These are phyloP conservation scores for Dicyrtomina minuta DNA, from an alignment of 2,888 invertebrate genomes.

Conservation along the genomic window DNA sequence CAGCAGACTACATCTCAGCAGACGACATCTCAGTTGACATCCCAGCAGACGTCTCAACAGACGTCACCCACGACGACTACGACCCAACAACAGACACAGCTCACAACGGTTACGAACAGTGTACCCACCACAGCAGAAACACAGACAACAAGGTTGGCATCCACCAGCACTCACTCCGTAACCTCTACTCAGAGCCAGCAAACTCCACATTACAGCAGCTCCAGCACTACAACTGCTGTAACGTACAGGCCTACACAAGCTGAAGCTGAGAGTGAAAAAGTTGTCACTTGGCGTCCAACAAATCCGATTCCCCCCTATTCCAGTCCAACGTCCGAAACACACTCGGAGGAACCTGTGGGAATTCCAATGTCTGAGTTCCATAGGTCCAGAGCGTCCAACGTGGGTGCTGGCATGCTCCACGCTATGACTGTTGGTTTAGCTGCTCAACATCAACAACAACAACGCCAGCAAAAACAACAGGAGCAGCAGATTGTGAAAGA, in stretches of 20 bases:
- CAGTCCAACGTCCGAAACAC: slow-evolving; percentile 8
- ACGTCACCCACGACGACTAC: slow-evolving; percentile 26
- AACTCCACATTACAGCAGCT: too few relatives aligned
- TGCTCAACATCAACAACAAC: slow-evolving; percentile 13
- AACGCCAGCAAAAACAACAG: not conserved
- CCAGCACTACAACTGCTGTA: slow-evolving; percentile 9
- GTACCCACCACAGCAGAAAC: too few relatives aligned
- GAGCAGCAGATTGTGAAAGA: not conserved
- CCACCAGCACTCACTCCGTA: slow-evolving; percentile 25
- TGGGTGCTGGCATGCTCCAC: slow-evolving; percentile 49
- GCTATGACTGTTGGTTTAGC: slow-evolving; percentile 48
- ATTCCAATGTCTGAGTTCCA: slow-evolving; percentile 1
- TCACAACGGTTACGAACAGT: slow-evolving; percentile 16
- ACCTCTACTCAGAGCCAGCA: not conserved
- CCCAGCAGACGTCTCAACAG: not conserved
- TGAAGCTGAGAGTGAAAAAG: slow-evolving; percentile 9
- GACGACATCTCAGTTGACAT: slow-evolving; percentile 7
- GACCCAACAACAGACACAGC: not conserved
- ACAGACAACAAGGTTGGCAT: slow-evolving; percentile 21
- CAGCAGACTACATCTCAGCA: slow-evolving; percentile 17
- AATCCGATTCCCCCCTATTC: slow-evolving; percentile 23
- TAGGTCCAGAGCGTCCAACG: slow-evolving; percentile 22
- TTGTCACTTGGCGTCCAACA: slow-evolving; percentile 50
- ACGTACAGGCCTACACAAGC: slow-evolving; percentile 7
- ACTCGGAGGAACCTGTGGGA: not conserved